Percentiles rank a stretch among this genome's conserved stretches.
Evolutionary conservation across 1,140 invertebrate species (phyloP).

Genomic region (Akabosia matsudoensis): DNA sequence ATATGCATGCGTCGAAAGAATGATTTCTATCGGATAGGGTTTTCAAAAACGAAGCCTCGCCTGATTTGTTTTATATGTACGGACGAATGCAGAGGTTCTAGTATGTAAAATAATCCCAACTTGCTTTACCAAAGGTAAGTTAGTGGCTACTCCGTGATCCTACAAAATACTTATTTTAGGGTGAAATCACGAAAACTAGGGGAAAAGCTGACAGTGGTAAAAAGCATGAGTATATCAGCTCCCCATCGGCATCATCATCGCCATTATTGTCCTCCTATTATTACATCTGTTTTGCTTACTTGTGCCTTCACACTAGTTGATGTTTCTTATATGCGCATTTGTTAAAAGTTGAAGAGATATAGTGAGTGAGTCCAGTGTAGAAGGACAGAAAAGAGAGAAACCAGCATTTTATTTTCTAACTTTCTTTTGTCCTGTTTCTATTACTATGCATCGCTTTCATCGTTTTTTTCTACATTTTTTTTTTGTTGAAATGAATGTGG

Average conservation of each 20-base stretch:
- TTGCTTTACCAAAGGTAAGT: no score
- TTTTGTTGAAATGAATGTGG: constrained; percentile 9
- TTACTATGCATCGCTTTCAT: constrained; percentile 20
- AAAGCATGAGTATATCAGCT: not conserved
- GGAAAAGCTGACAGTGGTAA: not conserved
- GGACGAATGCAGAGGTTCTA: no score
- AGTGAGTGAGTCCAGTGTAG: not conserved
- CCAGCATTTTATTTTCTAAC: not conserved
- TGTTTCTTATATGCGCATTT: not conserved
- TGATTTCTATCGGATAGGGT: no score
- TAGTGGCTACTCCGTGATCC: no score
- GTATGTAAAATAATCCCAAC: no score
- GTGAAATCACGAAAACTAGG: constrained; percentile 16
- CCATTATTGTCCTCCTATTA: constrained; percentile 6
- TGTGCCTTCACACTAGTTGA: not conserved
- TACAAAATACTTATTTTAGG: no score
- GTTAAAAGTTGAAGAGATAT: no score
- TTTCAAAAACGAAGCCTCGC: no score
- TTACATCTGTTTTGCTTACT: constrained; percentile 1
- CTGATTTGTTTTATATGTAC: no score
- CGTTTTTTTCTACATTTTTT: not conserved
- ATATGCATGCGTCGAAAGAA: no score
- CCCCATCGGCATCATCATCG: constrained; percentile 12
- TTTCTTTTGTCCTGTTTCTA: constrained; percentile 6
- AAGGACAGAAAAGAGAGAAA: no score